phyloP scores from a whole-genome alignment of 2,888 invertebrate genomes.

The Strigamia transsilvanica region DNA sequence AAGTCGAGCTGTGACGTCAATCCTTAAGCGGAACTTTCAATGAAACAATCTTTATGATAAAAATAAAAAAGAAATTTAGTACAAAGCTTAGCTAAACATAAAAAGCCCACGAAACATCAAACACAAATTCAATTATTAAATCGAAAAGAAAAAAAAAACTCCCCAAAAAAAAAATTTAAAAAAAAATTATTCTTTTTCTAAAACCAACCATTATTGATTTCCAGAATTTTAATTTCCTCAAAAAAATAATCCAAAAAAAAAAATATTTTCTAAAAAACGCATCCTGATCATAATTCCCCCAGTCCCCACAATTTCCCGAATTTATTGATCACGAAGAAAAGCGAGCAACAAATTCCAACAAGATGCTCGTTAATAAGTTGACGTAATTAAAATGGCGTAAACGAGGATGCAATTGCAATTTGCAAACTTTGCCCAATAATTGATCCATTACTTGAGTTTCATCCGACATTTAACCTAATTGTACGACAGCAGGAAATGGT shows the following conservation, averaged over 20 bases:
- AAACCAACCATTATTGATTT: too few relatives aligned
- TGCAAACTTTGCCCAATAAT: slow-evolving; percentile 5
- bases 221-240: not conserved
- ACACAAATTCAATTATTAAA: not conserved
- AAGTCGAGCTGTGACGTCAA: slow-evolving; percentile 31
- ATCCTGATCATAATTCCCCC: not conserved
- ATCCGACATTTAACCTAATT: slow-evolving; percentile 38
- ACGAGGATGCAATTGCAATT: not conserved
- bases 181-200: not conserved
- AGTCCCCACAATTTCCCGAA: not conserved
- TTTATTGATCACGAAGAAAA: slow-evolving; percentile 9
- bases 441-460: slow-evolving; percentile 12
- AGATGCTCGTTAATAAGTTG: slow-evolving; percentile 44
- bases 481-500: slow-evolving; percentile 21
- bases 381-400: not conserved
- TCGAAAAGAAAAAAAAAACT: not conserved
- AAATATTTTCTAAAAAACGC: not conserved
- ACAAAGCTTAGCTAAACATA: not conserved
- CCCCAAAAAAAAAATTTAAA: not conserved
- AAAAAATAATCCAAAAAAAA: not conserved
- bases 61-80: not conserved
- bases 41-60: not conserved
- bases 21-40: slow-evolving; percentile 2
- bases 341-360: slow-evolving; percentile 28
- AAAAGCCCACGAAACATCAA: not conserved